Evolutionary conservation across 1,140 invertebrate genomes (phyloP).

Genomic region (Drosophila ercepeae): DNA sequence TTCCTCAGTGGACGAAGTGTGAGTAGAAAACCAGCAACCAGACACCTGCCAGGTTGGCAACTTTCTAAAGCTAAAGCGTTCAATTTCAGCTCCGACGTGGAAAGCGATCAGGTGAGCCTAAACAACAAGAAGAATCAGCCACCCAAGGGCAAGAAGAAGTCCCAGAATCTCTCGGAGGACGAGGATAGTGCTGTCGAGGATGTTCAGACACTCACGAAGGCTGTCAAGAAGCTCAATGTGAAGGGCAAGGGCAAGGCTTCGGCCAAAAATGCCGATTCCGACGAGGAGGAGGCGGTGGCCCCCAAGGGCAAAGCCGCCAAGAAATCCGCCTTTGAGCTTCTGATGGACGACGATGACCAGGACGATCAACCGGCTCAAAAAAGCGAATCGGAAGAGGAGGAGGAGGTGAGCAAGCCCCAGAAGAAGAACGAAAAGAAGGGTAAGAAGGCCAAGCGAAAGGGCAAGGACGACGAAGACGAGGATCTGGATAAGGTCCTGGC

Average conservation of each 20-base stretch:
- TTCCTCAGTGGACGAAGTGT: slow-evolving; percentile 81
- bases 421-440: slow-evolving; percentile 87
- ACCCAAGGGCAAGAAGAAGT: slow-evolving; percentile 63
- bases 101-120: slow-evolving; percentile 63
- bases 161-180: slow-evolving; percentile 58
- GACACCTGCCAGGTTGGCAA: slow-evolving; percentile 53
- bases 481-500: slow-evolving; percentile 93
- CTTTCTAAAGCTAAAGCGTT: slow-evolving; percentile 53
- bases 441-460: slow-evolving; percentile 89
- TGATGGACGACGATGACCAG: slow-evolving; percentile 86
- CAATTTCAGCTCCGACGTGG: slow-evolving; percentile 59
- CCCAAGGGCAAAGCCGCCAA: slow-evolving; percentile 84
- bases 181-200: slow-evolving; percentile 54
- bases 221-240: slow-evolving; percentile 70
- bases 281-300: slow-evolving; percentile 48
- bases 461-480: slow-evolving; percentile 89
- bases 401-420: slow-evolving; percentile 84
- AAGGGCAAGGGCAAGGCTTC: slow-evolving; percentile 71
- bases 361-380: slow-evolving; percentile 69
- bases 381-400: slow-evolving; percentile 76
- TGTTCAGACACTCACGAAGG: slow-evolving; percentile 55
- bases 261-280: slow-evolving; percentile 77
- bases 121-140: slow-evolving; percentile 80
- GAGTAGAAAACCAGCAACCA: slow-evolving; percentile 42
- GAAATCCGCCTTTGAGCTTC: slow-evolving; percentile 87